These are phyloP conservation scores for Triplophysa siluroides DNA, from an alignment of 2,113 vertebrate genomes.

Conservation along the genomic window DNA sequence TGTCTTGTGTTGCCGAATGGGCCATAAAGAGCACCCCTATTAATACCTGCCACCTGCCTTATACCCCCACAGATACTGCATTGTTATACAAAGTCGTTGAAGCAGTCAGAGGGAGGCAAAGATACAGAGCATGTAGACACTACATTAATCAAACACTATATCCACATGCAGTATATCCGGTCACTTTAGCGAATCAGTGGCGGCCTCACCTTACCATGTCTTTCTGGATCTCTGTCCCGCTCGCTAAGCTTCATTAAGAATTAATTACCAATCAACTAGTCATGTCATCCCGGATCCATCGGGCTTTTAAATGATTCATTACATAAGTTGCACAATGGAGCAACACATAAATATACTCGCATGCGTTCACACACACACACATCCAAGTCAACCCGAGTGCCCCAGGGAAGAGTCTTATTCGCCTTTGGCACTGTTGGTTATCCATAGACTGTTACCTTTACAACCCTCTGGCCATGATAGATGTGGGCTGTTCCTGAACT, in stretches of 20 bases:
- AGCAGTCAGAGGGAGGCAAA: constrained; percentile 29
- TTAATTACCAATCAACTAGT: constrained; percentile 79
- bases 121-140: constrained; percentile 30
- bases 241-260: constrained; percentile 78
- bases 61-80: constrained; percentile 61
- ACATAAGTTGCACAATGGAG: constrained; percentile 68
- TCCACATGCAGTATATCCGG: constrained; percentile 65
- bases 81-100: constrained; percentile 70
- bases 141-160: constrained; percentile 67
- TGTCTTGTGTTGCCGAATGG: constrained; percentile 51
- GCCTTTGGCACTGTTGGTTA: neutral
- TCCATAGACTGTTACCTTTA: neutral
- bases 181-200: constrained; percentile 54
- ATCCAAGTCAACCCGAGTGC: neutral
- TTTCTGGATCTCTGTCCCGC: constrained; percentile 62
- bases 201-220: constrained; percentile 10
- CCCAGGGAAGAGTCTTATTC: neutral
- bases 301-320: constrained; percentile 79
- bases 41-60: constrained; percentile 62
- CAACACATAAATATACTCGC: constrained; percentile 42
- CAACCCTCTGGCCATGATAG: neutral
- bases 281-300: constrained; percentile 71
- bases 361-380: constrained; percentile 12
- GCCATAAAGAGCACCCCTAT: constrained; percentile 58
- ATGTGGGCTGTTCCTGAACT: neutral